These are phyloP conservation scores for Zaprionus inermis DNA, from an alignment of 1,140 invertebrate species.

Conservation along the genomic window DNA sequence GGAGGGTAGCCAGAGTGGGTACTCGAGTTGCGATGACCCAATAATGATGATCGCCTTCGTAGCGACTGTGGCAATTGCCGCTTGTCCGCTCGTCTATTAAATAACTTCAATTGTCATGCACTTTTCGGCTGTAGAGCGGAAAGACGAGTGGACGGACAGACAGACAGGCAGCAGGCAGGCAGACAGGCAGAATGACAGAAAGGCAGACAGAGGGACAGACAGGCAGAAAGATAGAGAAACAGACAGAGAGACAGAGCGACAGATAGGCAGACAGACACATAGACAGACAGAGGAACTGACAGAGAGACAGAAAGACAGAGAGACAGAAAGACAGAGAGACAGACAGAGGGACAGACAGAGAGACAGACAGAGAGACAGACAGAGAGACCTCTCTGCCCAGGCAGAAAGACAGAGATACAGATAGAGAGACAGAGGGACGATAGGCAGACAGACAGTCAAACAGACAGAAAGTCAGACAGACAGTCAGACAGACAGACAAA, in stretches of 20 bases:
- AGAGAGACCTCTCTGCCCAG: too few relatives aligned
- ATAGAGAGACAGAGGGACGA: not conserved
- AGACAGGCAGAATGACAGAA: not conserved
- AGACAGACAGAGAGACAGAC: not conserved
- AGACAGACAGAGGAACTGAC: not conserved
- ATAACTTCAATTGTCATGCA: constrained; percentile 48
- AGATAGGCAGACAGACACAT: too few relatives aligned
- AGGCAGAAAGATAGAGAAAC: not conserved
- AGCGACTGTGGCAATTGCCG: constrained; percentile 40
- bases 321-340: not conserved
- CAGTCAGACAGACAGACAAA: not conserved
- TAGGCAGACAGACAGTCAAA: not conserved
- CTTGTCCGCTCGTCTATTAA: constrained; percentile 33
- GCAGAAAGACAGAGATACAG: not conserved
- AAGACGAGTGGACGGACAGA: constrained; percentile 13
- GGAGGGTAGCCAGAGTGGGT: not conserved
- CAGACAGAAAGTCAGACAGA: not conserved
- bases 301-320: not conserved
- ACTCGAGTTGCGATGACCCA: constrained; percentile 4
- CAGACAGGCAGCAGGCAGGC: too few relatives aligned
- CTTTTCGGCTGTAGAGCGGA: constrained; percentile 33
- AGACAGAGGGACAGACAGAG: not conserved
- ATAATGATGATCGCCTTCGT: not conserved
- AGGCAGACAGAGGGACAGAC: too few relatives aligned
- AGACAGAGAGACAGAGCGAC: not conserved